A percentile compares a stretch with the other conserved stretches of the same genome.
Conservation (phyloP, 2,113 vertebrate species). For the Brienomyrus longianalis region DNA sequence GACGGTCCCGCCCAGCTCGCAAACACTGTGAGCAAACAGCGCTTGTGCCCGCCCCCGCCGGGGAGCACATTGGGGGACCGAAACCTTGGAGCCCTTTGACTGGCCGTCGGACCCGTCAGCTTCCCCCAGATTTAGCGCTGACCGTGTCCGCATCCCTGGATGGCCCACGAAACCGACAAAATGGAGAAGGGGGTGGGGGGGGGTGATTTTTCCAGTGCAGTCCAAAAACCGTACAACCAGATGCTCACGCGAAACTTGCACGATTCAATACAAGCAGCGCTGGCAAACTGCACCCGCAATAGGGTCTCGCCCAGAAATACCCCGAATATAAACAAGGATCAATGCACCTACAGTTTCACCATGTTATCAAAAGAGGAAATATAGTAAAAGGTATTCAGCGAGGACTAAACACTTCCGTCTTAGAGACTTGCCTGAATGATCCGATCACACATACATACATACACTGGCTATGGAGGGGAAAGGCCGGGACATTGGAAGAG, state of each 20-base stretch:
- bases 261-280: background rate
- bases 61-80: constrained; percentile 31
- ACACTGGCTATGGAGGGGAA: background rate
- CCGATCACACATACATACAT: background rate
- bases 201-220: background rate
- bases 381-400: background rate
- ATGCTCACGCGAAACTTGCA: background rate
- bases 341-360: background rate
- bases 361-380: background rate
- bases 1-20: constrained; percentile 38
- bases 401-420: background rate
- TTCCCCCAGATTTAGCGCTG: constrained; percentile 27
- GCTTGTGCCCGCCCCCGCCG: constrained; percentile 19
- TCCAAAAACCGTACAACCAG: background rate
- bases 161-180: constrained; percentile 8
- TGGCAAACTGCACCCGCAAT: background rate
- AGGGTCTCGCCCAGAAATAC: background rate
- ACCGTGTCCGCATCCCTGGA: background rate
- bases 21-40: constrained; percentile 25
- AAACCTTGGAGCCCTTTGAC: constrained; percentile 25
- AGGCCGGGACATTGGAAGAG: background rate
- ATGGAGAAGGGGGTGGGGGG: background rate
- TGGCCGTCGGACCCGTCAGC: constrained; percentile 35
- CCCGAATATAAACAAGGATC: background rate
- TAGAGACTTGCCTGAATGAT: background rate